Evolutionary conservation across 2,888 invertebrate species (phyloP).

Genomic region (Carterocephalus palaemon): DNA sequence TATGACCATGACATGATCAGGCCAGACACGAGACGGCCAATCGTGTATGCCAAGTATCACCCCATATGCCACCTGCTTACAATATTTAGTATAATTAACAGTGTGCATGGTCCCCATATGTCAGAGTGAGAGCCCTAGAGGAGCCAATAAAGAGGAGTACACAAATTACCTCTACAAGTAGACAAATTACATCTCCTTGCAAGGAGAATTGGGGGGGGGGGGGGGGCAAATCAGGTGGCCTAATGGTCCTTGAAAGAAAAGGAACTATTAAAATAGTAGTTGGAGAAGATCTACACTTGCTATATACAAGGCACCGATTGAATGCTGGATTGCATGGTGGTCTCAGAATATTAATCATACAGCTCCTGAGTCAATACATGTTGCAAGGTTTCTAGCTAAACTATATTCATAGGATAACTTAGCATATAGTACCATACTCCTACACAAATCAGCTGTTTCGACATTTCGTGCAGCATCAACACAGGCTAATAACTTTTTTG

Average conservation of each 20-base stretch:
- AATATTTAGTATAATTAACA: too few relatives aligned
- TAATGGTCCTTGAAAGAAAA: constrained; percentile 21
- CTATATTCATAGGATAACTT: constrained; percentile 16
- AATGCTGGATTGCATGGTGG: constrained; percentile 22
- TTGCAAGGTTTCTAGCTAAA: constrained; percentile 20
- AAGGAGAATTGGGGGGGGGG: constrained; percentile 30
- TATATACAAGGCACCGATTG: constrained; percentile 12
- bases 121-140: constrained; percentile 9
- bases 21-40: too few relatives aligned
- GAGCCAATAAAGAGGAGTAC: constrained; percentile 1
- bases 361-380: constrained; percentile 8
- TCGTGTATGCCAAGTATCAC: too few relatives aligned
- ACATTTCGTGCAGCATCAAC: constrained; percentile 19
- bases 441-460: constrained; percentile 26
- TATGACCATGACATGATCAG: too few relatives aligned
- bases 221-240: constrained; percentile 25
- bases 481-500: constrained; percentile 10
- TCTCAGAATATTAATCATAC: background rate
- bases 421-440: constrained; percentile 21
- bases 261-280: constrained; percentile 16
- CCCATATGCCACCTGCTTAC: too few relatives aligned
- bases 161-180: constrained; percentile 24
- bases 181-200: constrained; percentile 18
- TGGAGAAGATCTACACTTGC: constrained; percentile 25
- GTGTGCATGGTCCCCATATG: constrained; percentile 24